Evolutionary conservation across 1,140 invertebrate species (phyloP), one percentile per base, ranked within the genome.

Genomic region (Vollenhovia emeryi): DNA sequence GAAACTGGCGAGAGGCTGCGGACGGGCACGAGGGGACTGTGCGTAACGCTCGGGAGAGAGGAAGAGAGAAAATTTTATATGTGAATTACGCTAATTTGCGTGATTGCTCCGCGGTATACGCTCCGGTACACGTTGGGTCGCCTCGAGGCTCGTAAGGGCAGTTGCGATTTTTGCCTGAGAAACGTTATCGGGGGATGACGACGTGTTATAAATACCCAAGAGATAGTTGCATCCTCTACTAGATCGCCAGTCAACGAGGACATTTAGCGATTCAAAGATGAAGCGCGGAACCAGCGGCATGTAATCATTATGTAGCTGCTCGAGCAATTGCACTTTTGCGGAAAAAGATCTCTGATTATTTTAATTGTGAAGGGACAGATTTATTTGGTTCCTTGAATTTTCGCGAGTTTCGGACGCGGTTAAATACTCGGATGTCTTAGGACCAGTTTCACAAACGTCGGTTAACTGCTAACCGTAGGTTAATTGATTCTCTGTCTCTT

Each of bases 41-140:
- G 18, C 40, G 40, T 48, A 76, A 62, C 24, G 9, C 15, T 59
- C 36, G 40, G 24, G 33, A 75, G 69, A 71, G 76, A 78, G 30
- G 76, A 43, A 62, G 71, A 71, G 36, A 40, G 48, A 40, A 45
- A 76, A 43, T 79, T 79, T 79, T 79, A 79, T 79, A 79, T 40
- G 76, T 52, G 76, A 79, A 79, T 79, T 79, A 79, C 76, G 62
- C 33, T 68, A 79, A 79, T 79, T 78, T 79, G 76, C 76, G 45
- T 79, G 60, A 79, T 79, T 79, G 45, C 60, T 68, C 18, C 43
- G 33, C 43, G 33, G 33, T n/a, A n/a, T n/a, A n/a, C 59, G 59
- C n/a, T n/a, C n/a, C 40, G 68, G 80, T 24, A 60, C 9, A 40
- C 24, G 33, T 1, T n/a, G 13, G 7, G 24, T 13, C 27, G 50